Conservation (phyloP, 2,113 vertebrate genomes). For the Urocolius indicus region DNA sequence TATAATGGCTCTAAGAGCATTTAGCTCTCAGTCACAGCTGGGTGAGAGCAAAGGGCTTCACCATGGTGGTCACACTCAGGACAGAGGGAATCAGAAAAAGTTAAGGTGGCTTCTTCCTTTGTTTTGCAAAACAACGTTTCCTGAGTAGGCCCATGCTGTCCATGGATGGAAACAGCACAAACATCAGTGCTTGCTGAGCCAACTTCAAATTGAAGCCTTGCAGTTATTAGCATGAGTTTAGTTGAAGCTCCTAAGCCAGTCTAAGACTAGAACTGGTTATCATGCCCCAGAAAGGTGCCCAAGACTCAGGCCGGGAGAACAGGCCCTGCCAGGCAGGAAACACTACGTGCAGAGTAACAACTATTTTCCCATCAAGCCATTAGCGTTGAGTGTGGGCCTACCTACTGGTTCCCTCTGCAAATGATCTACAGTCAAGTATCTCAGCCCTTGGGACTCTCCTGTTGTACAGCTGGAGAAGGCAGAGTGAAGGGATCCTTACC, state of each 20-base stretch:
- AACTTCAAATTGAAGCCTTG: background rate
- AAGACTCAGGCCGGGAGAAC: no score
- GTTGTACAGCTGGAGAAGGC: background rate
- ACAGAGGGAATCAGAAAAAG: background rate
- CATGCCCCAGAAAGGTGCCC: accelerated
- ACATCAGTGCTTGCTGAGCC: accelerated
- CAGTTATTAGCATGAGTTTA: background rate
- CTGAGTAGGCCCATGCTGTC: no score
- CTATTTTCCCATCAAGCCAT: background rate
- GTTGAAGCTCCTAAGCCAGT: background rate
- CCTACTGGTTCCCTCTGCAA: background rate
- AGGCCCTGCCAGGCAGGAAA: no score
- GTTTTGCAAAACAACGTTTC: background rate
- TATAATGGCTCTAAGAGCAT: background rate
- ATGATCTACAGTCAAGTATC: background rate
- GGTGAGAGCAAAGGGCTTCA: background rate
- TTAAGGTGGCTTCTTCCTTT: background rate
- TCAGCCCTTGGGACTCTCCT: background rate
- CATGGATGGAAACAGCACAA: background rate
- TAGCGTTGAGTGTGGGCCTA: background rate
- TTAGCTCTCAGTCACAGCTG: background rate
- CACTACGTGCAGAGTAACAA: accelerated
- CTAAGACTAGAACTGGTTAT: background rate
- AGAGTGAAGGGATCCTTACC: background rate
- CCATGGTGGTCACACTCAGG: background rate